These are phyloP conservation scores for Campaea margaritaria DNA, from an alignment of 2,888 invertebrate genomes.

Conservation along the genomic window DNA sequence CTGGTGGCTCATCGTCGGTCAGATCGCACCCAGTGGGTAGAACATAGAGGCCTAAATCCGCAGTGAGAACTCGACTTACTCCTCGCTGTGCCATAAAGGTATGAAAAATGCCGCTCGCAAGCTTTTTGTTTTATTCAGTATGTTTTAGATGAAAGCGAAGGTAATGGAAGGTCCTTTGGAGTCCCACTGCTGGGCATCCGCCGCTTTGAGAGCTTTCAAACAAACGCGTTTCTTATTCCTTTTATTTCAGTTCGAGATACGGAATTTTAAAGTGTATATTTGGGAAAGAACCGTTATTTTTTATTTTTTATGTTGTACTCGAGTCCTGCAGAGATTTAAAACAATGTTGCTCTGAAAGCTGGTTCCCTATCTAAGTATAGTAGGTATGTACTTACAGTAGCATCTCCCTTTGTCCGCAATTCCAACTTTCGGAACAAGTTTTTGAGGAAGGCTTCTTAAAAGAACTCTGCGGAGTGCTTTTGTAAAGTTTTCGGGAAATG, in stretches of 20 bases:
- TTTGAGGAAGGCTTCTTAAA: constrained; percentile 24
- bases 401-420: constrained; percentile 17
- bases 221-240: constrained; percentile 24
- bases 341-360: constrained; percentile 23
- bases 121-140: constrained; percentile 42
- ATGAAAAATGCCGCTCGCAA: constrained; percentile 29
- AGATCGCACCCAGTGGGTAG: neutral
- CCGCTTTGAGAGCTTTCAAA: constrained; percentile 19
- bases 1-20: neutral
- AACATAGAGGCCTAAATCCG: neutral
- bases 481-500: constrained; percentile 31
- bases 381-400: constrained; percentile 8
- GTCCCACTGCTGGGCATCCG: constrained; percentile 33
- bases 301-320: neutral
- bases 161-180: constrained; percentile 29
- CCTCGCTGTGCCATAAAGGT: constrained; percentile 30
- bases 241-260: constrained; percentile 11
- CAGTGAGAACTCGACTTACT: constrained; percentile 12
- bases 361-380: constrained; percentile 1
- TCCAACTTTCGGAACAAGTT: constrained; percentile 19
- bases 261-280: constrained; percentile 11
- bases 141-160: constrained; percentile 22
- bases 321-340: constrained; percentile 9
- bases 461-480: constrained; percentile 34
- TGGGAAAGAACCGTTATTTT: too few relatives aligned